phyloP scores from a whole-genome alignment of 2,888 invertebrate genomes.

The Cephalotes varians region DNA sequence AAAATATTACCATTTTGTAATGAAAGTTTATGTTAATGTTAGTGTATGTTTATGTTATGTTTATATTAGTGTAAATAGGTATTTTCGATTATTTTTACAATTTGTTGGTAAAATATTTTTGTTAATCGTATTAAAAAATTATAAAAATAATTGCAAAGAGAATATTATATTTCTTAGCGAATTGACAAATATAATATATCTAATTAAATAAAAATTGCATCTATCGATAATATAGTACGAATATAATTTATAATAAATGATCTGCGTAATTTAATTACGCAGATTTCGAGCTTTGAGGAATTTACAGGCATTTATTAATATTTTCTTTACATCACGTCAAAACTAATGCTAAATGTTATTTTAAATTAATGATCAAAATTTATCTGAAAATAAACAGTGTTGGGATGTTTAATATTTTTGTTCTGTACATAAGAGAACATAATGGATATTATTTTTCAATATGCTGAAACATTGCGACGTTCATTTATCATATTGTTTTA shows the following conservation, averaged over 20 bases:
- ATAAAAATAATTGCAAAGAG: conserved; percentile 1
- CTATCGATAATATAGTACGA: conserved; percentile 12
- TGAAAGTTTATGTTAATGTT: not conserved
- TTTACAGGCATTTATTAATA: conserved; percentile 24
- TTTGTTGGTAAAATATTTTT: not conserved
- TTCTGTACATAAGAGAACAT: not conserved
- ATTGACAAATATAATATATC: not conserved
- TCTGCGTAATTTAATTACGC: not conserved
- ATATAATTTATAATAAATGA: conserved; percentile 5
- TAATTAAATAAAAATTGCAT: conserved; percentile 21
- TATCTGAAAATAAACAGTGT: conserved; percentile 12
- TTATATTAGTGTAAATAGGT: not conserved
- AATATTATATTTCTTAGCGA: conserved; percentile 3
- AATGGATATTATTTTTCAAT: conserved; percentile 36
- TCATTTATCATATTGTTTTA: conserved; percentile 24
- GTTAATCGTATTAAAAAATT: not conserved
- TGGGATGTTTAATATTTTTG: conserved; percentile 36
- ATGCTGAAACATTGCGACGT: conserved; percentile 2
- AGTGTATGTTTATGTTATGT: no score
- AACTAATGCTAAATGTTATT: not conserved
- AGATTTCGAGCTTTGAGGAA: not conserved
- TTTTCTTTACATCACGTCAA: not conserved
- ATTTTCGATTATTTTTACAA: conserved; percentile 7
- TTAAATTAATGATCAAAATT: conserved; percentile 17
- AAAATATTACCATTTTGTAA: not conserved